Evolutionary conservation across 2,113 vertebrate species (phyloP).

Genomic region (Nothoprocta pentlandii): DNA sequence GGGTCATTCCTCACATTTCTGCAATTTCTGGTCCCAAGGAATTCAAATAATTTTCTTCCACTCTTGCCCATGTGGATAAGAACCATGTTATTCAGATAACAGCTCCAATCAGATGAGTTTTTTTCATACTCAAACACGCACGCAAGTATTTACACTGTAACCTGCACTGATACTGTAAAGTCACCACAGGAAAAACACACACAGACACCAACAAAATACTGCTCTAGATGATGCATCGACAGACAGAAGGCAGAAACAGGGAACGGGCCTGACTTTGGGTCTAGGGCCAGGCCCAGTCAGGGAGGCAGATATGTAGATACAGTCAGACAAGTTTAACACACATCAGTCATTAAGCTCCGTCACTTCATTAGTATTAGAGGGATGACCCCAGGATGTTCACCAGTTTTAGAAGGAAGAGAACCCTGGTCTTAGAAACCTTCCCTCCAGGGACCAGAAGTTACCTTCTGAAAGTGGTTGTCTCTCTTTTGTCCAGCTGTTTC

Average conservation of each 20-base stretch:
- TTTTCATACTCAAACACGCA: not conserved
- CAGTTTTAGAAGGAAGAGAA: not conserved
- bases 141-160: not conserved
- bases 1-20: no score
- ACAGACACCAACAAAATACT: not conserved
- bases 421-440: not conserved
- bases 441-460: not conserved
- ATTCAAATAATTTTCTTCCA: not conserved
- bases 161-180: not conserved
- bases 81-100: not conserved
- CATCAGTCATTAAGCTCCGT: not conserved
- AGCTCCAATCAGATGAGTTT: not conserved
- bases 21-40: not conserved
- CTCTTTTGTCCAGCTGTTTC: not conserved
- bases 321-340: not conserved
- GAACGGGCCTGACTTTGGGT: not conserved
- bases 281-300: not conserved
- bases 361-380: not conserved
- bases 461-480: accelerated
- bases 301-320: not conserved
- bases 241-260: not conserved
- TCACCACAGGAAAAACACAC: not conserved
- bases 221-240: not conserved
- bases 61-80: not conserved
- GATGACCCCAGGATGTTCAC: not conserved